These are phyloP conservation scores for Pandemis heparana DNA, from an alignment of 2,888 invertebrate species.

Conservation along the genomic window DNA sequence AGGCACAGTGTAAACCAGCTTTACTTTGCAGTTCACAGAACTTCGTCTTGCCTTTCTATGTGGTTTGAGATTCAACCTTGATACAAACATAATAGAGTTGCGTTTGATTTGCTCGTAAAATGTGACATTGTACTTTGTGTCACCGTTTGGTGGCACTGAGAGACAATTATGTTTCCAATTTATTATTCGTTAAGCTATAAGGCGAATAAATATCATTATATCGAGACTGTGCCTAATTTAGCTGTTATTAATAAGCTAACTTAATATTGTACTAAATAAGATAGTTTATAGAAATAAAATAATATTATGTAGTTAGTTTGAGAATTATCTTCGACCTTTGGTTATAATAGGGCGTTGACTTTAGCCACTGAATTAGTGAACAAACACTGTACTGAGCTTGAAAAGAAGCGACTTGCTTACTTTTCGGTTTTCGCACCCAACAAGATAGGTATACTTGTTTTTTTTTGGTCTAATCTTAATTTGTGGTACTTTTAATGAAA, in stretches of 20 bases:
- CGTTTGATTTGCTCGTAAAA: background rate
- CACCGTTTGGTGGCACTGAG: slow-evolving; percentile 54
- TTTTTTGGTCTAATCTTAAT: too few species aligned
- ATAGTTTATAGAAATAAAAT: background rate
- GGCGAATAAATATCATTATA: slow-evolving; percentile 18
- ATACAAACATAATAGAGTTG: background rate
- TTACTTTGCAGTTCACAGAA: too few species aligned
- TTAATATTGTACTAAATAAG: background rate
- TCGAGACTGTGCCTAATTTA: background rate
- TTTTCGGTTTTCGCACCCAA: too few species aligned
- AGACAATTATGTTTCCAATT: slow-evolving; percentile 63
- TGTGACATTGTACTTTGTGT: background rate
- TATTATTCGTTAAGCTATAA: slow-evolving; percentile 46
- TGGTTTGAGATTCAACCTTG: background rate
- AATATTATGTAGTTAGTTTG: background rate
- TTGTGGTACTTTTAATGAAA: too few species aligned
- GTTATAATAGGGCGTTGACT: too few species aligned
- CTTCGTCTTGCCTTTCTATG: too few species aligned
- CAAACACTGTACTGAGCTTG: too few species aligned
- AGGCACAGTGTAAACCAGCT: too few species aligned
- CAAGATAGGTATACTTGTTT: too few species aligned
- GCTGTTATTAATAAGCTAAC: background rate
- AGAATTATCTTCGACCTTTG: background rate
- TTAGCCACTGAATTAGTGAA: too few species aligned
- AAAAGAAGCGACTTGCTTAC: too few species aligned